Conservation (phyloP, 2,888 invertebrate genomes). For the Folsomia candida region DNA sequence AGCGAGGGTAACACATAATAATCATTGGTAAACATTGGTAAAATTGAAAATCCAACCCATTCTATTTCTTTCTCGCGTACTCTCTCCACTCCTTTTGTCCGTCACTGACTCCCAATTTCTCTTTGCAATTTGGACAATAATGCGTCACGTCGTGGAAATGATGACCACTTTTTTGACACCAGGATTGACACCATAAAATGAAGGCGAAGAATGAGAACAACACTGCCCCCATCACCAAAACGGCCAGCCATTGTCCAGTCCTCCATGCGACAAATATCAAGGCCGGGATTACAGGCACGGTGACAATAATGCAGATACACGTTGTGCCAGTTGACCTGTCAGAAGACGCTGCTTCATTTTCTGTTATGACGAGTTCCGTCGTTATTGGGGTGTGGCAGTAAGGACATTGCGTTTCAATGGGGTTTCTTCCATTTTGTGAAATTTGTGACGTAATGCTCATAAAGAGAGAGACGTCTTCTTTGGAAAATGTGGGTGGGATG, state of each 20-base stretch:
- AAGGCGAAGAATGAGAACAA: neutral
- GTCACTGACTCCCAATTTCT: neutral
- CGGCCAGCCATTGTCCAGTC: neutral
- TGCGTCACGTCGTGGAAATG: neutral
- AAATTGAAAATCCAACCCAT: too few relatives aligned
- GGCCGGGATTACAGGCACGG: neutral
- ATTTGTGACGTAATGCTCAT: neutral
- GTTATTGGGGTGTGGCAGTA: neutral
- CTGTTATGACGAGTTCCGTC: neutral
- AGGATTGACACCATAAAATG: neutral
- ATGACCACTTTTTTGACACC: neutral
- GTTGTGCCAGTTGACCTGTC: too few relatives aligned
- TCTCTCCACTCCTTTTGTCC: neutral
- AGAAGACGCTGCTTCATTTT: neutral
- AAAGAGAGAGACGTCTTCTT: neutral
- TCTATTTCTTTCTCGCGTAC: too few relatives aligned
- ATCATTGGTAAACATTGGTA: too few relatives aligned
- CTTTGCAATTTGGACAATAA: neutral
- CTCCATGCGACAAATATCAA: neutral
- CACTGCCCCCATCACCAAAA: neutral
- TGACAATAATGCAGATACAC: too few relatives aligned
- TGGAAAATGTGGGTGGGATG: neutral
- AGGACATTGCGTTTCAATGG: slow-evolving; percentile 3
- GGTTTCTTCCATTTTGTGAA: neutral
- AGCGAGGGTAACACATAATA: too few relatives aligned